Evolutionary conservation across 2,888 invertebrate species (phyloP).

Genomic region (Hypselothyrea guttata): DNA sequence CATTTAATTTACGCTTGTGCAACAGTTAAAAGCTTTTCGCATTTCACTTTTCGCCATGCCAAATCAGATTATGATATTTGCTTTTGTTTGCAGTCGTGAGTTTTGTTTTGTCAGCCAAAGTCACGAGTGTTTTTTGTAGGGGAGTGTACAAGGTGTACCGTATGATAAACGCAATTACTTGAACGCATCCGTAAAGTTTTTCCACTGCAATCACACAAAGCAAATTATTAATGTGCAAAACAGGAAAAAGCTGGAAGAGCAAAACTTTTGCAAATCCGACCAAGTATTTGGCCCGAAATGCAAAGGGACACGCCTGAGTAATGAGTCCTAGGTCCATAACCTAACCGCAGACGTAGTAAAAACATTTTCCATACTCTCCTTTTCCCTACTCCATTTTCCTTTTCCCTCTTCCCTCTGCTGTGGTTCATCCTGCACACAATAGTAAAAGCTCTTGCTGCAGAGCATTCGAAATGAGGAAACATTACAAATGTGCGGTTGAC

Average conservation of each 20-base stretch:
- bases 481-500: constrained; percentile 57
- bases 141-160: constrained; percentile 29
- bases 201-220: constrained; percentile 36
- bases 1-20: constrained; percentile 75
- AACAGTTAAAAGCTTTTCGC: constrained; percentile 71
- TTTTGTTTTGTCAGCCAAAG: constrained; percentile 59
- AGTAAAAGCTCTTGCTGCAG: constrained; percentile 28
- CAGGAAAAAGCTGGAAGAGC: constrained; percentile 1
- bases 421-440: constrained; percentile 33
- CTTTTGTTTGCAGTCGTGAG: constrained; percentile 66
- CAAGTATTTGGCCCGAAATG: constrained; percentile 33
- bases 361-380: constrained; percentile 14
- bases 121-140: constrained; percentile 30
- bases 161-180: constrained; percentile 51
- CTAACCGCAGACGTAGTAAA: constrained; percentile 47
- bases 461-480: constrained; percentile 49
- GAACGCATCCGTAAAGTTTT: constrained; percentile 11
- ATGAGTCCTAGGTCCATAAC: constrained; percentile 48
- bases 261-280: constrained; percentile 44
- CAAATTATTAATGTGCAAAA: constrained; percentile 48
- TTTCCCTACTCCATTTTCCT: constrained; percentile 9
- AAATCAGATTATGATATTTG: constrained; percentile 70
- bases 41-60: constrained; percentile 41
- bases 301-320: constrained; percentile 56
- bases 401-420: constrained; percentile 20